Conservation (phyloP, 2,113 vertebrate genomes). For the Cololabis saira region DNA sequence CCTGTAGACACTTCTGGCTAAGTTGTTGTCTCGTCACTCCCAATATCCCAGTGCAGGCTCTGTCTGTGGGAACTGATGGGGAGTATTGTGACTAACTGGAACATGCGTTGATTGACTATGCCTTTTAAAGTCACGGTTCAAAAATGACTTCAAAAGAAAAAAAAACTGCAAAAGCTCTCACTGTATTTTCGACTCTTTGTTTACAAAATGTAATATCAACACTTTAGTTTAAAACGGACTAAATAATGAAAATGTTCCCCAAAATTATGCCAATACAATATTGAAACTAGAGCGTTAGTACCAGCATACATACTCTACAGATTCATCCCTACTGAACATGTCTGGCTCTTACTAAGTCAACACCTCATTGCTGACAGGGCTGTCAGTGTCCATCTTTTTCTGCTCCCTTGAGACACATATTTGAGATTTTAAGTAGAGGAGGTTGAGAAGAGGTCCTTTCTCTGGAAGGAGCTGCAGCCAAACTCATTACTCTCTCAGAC, state of each 20-base stretch:
- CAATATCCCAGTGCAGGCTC: too few relatives aligned
- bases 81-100: too few relatives aligned
- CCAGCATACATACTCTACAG: constrained; percentile 41
- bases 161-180: too few relatives aligned
- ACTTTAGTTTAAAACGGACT: neutral
- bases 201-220: constrained; percentile 3
- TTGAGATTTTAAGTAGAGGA: constrained; percentile 51
- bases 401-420: constrained; percentile 48
- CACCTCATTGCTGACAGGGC: constrained; percentile 44
- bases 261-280: constrained; percentile 13
- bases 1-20: too few relatives aligned
- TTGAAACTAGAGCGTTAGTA: constrained; percentile 27
- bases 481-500: constrained; percentile 72
- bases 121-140: too few relatives aligned
- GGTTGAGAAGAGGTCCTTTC: constrained; percentile 50
- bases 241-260: constrained; percentile 7
- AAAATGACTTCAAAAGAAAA: too few relatives aligned
- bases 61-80: too few relatives aligned
- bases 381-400: constrained; percentile 52
- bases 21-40: too few relatives aligned
- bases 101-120: too few relatives aligned
- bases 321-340: constrained; percentile 28
- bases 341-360: constrained; percentile 27
- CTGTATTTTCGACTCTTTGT: too few relatives aligned
- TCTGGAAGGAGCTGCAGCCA: constrained; percentile 48